These are phyloP conservation scores for Agrochola macilenta DNA, from an alignment of 2,888 invertebrate species.

Conservation along the genomic window DNA sequence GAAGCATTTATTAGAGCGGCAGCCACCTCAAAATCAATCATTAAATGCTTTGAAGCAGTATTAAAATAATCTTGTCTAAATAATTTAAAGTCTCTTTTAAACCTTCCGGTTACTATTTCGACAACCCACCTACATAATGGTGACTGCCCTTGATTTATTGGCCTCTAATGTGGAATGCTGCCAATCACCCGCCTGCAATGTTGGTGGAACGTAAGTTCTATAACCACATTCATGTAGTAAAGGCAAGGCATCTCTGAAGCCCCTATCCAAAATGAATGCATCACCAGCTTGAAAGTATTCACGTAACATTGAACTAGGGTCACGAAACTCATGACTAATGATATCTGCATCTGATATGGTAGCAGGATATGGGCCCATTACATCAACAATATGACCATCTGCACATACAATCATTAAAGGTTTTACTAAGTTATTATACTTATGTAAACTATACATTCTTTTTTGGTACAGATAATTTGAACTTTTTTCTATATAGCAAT, in stretches of 20 bases:
- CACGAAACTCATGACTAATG: conserved; percentile 9
- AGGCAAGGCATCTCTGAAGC: conserved; percentile 1
- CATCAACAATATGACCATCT: conserved; percentile 12
- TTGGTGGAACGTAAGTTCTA: neutral
- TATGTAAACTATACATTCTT: conserved; percentile 8
- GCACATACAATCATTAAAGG: conserved; percentile 12
- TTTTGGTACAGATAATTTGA: conserved; percentile 6
- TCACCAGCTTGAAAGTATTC: conserved; percentile 11
- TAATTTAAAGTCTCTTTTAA: too few relatives aligned
- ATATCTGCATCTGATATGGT: conserved; percentile 16
- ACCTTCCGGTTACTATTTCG: too few relatives aligned
- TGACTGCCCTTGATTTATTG: neutral
- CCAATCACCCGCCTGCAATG: neutral
- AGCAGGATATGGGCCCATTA: conserved; percentile 10
- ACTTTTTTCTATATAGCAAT: too few relatives aligned
- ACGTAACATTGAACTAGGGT: conserved; percentile 9
- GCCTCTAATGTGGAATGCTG: neutral
- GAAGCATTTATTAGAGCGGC: neutral
- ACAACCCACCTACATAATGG: neutral
- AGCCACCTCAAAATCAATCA: neutral
- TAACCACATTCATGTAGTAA: neutral
- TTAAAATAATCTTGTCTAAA: too few relatives aligned
- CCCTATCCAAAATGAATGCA: conserved; percentile 8
- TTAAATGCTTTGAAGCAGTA: too few relatives aligned
- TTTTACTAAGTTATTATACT: conserved; percentile 16